Evolutionary conservation across 2,888 invertebrate species (phyloP), one percentile per base, ranked within the genome.

Genomic region (Andrena marginata): DNA sequence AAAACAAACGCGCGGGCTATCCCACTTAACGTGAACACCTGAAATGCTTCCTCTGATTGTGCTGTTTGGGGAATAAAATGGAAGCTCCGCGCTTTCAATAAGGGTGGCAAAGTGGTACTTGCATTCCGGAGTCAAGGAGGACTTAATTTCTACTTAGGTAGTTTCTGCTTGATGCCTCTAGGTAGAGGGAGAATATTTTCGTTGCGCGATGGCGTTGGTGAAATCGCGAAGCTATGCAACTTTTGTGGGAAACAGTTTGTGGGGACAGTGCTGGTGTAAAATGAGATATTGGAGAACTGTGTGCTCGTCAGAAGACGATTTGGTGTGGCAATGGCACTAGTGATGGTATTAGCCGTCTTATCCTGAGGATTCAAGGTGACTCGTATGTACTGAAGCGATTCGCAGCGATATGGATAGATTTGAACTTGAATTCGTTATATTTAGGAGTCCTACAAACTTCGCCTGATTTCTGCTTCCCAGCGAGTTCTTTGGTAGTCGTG

Each of bases 311-410:
- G 35, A 31, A 54, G 35, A 69, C 10, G 35, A 69, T 68, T 63
- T 13, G 8, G 10, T 42, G n/a, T 13, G 33, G 42, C 26, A 60
- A 60, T 54, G 71, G 20, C n/a, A 35, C 6, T 26, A 74, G 64
- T 49, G 29, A 78, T 23, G 29, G 63, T 59, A 63, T 13, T 31
- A 62, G 6, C 16, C 3, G 60, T 42, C 33, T 26, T 8, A 23
- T 56, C 23, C 16, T 42, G 64, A 59, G 35, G 64, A 48, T 33
- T 64, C 63, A 77, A 69, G 70, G 69, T 33, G 56, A 51, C 10
- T 13, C 48, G 48, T 16, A 63, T 42, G 48, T 70, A 62, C 23
- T 60, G n/a, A 35, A 42, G 67, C 60, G 62, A 8, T n/a, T 29
- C 10, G 56, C 29, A n/a, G 16, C 13, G 42, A 64, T n/a, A 29